Percentiles rank a stretch among this genome's conserved stretches.
Evolutionary conservation across 2,888 invertebrate genomes (phyloP).

Genomic region (Pegoplata infirma): DNA sequence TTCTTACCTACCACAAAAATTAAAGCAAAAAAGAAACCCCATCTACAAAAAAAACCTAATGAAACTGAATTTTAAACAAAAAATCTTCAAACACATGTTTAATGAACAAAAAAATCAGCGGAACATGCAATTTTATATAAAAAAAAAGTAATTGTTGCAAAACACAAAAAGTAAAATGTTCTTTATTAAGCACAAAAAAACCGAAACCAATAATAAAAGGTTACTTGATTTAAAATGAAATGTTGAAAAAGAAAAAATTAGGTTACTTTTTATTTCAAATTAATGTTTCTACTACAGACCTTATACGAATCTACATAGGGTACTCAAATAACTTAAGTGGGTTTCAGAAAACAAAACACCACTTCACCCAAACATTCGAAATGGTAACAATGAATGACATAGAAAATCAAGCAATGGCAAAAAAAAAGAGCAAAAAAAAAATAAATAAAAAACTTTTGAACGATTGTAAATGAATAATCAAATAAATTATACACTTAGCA

Average conservation of each 20-base stretch:
- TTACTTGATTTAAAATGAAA: not conserved
- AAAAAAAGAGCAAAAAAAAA: no score
- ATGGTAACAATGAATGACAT: constrained; percentile 4
- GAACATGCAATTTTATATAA: constrained; percentile 6
- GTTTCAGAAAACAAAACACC: not conserved
- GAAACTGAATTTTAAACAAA: constrained; percentile 1
- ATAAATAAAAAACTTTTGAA: not conserved
- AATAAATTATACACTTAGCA: constrained; percentile 4
- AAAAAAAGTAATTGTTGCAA: not conserved
- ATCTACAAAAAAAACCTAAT: not conserved
- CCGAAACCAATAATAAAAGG: constrained; percentile 11
- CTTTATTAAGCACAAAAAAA: not conserved
- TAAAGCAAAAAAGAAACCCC: not conserved
- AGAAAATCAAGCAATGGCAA: not conserved
- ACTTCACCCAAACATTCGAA: not conserved
- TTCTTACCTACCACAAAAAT: not conserved
- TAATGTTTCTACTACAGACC: no score
- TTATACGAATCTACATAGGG: no score
- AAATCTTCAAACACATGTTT: constrained; percentile 17
- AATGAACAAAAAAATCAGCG: not conserved
- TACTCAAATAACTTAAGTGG: not conserved
- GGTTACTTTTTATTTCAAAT: constrained; percentile 25
- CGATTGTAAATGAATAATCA: constrained; percentile 6
- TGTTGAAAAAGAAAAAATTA: not conserved
- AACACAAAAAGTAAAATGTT: constrained; percentile 10